Evolutionary conservation across 2,888 invertebrate genomes (phyloP), one percentile per base, ranked within the genome.

Genomic region (Lamellibrachia columna): DNA sequence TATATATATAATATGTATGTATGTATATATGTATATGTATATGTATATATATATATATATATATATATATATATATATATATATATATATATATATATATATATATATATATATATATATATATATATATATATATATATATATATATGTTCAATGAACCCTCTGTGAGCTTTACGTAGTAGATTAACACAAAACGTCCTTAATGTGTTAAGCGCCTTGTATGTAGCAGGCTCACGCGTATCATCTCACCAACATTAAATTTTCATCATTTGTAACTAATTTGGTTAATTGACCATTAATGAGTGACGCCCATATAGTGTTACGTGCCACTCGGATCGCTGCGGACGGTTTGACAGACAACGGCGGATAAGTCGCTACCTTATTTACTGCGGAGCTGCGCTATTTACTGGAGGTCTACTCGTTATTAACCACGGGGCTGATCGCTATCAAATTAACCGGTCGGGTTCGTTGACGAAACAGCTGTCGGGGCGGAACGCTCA

Each of bases 361-460:
- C 75, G 15, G 22, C 1, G 22, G 15, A 75, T n/a, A 4, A 4
- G 75, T 75, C 75, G 75, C 75, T 75, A 75, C n/a, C 75, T 75
- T 75, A 75, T 75, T 75, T 75, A 75, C 75, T 75, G 22, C 22
- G 75, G 75, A 22, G 75, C 75, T 75, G 22, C 75, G 75, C 75
- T 11, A 15, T 75, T 22, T n/a, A 75, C 75, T 15, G 75, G 6
- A 11, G 75, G 75, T 22, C 75, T 75, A 6, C 75, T 75, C 75
- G 75, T 75, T 75, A 22, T 22, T 75, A 75, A 75, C 75, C 15
- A n/a, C 75, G 75, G 75, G 75, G 22, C 75, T 75, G 75, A 75
- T 75, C 75, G 75, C 75, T 75, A 75, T 75, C 75, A 75, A 75
- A 75, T 75, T 75, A 75, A 75, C 75, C 75, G 75, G 22, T 75